Evolutionary conservation across 2,113 vertebrate species (phyloP), one percentile per base, ranked within the genome.

Genomic region (Rutilus rutilus): DNA sequence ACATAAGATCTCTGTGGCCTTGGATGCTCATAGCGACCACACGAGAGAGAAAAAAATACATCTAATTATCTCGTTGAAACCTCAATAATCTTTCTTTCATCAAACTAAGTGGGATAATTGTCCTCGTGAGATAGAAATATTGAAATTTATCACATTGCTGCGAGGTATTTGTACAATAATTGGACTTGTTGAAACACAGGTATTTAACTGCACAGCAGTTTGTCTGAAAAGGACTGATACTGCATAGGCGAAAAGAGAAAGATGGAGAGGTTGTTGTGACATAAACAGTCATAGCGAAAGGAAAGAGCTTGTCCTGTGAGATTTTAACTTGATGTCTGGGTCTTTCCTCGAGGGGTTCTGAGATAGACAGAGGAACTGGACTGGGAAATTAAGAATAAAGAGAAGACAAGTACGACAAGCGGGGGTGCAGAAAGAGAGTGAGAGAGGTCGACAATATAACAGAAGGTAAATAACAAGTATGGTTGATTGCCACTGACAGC

Each of bases 311-410:
- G 23, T 74, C 81, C 30, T 73, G 1, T 59, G 82, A 54, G 30
- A 83, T n/a, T 73, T 50, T n/a, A 82, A 67, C 67, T n/a, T 42
- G 67, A 83, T 59, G 82, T 83, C 59, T 73, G 8, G 30, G 67
- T 69, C 67, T 25, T 73, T 83, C 23, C 82, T 83, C 33, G 0
- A 50, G 82, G 30, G 82, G 6, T 74, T 83, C 14, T 30, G 50
- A 36, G 82, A 73, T 23, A 71, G 67, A 82, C 64, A 64, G 59
- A 82, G 19, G 42, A 82, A 82, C 42, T 69, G 64, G 62, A 74
- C 82, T 83, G 82, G 50, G 27, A 83, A 83, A 83, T 74, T 54
- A 73, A 74, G 67, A 73, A 83, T 83, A 83, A 71, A 83, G 33
- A 73, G 50, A 83, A 52, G 50, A 59, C 67, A 59, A 71, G 64